Base-by-base conservation (phyloP, 2,797 vertebrate species). In the Perdix hodgsoniae region DNA sequence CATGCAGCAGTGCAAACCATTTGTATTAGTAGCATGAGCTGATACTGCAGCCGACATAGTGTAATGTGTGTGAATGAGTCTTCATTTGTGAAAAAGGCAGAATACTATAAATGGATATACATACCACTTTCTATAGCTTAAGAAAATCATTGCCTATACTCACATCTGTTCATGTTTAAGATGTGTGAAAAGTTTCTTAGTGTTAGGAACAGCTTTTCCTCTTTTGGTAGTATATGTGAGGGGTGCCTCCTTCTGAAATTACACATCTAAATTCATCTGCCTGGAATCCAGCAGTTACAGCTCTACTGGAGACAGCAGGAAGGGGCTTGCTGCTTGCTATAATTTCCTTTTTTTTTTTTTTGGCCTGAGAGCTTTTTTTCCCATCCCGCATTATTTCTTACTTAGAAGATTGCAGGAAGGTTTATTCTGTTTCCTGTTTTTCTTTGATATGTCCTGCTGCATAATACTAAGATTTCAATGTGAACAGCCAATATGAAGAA, bases 111-210 rank as follows among this genome's bases (percentile, higher is more conserved):
- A 79, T 74, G 44, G 24, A 17, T 74, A 44, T 80, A 57, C 7
- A 22, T 79, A 23, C 49, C 8, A 45, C 57, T 88, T 76, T 29
- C 47, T 60, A 14, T 70, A 57, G 60, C 86, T 79, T 56, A 57
- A 64, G 71, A 75, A 83, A 90, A 70, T 52, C 47, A n/a, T 79
- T 94, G 86, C 72, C 42, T 91, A 72, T 74, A 63, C 78, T 88
- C 75, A 44, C 1, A 3, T 90, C 91, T 95, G 65, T 74, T 94
- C 90, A 90, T 88, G 69, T 95, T 91, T 94, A 90, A 85, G 91
- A 95, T 74, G 90, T 94, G 90, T 94, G 93, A 95, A 94, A 80
- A 94, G 57, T 95, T 91, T 86, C 65, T 80, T 69, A 63, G 57
- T 77, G 88, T 90, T 88, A 94, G 75, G 47, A 95, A 86, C 83